Base-by-base conservation (phyloP, 2,113 vertebrate genomes). In the Nibea coibor region DNA sequence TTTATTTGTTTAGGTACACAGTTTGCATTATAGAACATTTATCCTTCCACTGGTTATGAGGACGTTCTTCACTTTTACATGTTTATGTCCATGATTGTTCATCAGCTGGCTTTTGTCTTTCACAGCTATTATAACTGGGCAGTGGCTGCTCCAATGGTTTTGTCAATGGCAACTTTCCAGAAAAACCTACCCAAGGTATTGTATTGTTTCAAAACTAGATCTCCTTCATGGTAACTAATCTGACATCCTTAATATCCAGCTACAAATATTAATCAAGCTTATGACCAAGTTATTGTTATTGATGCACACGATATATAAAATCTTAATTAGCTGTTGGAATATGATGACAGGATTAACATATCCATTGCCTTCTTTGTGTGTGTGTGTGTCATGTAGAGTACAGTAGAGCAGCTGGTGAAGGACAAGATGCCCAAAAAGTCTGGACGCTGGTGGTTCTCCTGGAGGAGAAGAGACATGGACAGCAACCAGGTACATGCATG, bases 51-150 rank as follows among this genome's bases (percentile, higher is more conserved):
- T 74, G 10, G 51, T 24, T 20, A 15, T 59, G 10, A 74, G 31
- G 43, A 62, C 19, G 20, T 53, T 74, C 4, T 35, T 26, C 4
- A 17, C 3, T 11, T 70, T 24, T 16, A 67, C 45, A 0, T 2
- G 42, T 54, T 63, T 20, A 48, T 67, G 0, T 62, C 1, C 2
- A 10, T 48, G 66, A 39, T 15, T 50, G 14, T 57, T 80, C 10
- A 72, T 69, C 7, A 11, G 3, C 28, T 70, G 61, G 10, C 20
- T 78, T 53, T 75, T 8, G 19, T 59, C 61, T 35, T 74, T 78
- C 89, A 12, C 81, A 99, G 98, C 73, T 97, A 97, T 87, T 99
- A 99, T 71, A 99, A 95, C 93, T 99, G 98, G 98, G 96, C 96
- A 58, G 97, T 97, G 59, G 98, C 98, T 74, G 97, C 97, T 76